Base-by-base conservation (phyloP, 2,113 vertebrate species). In the Anthoscopus minutus region DNA sequence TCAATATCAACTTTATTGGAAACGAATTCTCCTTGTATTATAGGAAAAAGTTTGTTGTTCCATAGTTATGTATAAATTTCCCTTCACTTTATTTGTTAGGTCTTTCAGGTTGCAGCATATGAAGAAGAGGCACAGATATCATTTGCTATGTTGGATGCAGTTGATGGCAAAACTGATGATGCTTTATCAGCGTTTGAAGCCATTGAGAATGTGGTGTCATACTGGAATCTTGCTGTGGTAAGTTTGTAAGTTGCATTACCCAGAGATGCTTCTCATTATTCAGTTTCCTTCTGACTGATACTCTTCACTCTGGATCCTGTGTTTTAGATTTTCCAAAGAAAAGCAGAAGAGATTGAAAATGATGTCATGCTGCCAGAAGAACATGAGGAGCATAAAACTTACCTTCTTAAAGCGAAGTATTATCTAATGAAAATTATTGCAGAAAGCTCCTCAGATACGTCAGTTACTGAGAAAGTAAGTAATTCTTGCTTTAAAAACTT, bases 201-300 rank as follows among this genome's bases (percentile, higher is more conserved):
- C 60, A 98, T 99, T 93, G 98, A 99, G 89, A 99, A 96, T 81
- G 96, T 99, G 92, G 97, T 98, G 67, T 98, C 99, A 16, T 97
- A 98, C 37, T 99, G 99, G 99, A 98, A 99, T 97, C 98, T 99
- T 97, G 99, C 99, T 3, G 76, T 98, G 97, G 99, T 99, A 98
- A 96, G 97, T 94, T 50, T 64, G 25, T 58, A 40, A 88, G 30
- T 30, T 42, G 44, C 18, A 6, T 71, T 83, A 54, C n/a, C 67
- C 22, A 3, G 7, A 45, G 44, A 50, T n/a, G 10, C n/a, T 66
- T 85, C 71, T n/a, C 44, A 73, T 74, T 58, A 38, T 14, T 80
- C 11, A 16, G 22, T 88, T 95, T 33, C 45, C 5, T 86, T 96
- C 80, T 42, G 28, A 56, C 38, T 48, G 24, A 40, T 73, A 7